A percentile compares a stretch with the other conserved stretches of the same genome.
Conservation (phyloP, 2,113 vertebrate genomes). For the Accipiter virgatus region DNA sequence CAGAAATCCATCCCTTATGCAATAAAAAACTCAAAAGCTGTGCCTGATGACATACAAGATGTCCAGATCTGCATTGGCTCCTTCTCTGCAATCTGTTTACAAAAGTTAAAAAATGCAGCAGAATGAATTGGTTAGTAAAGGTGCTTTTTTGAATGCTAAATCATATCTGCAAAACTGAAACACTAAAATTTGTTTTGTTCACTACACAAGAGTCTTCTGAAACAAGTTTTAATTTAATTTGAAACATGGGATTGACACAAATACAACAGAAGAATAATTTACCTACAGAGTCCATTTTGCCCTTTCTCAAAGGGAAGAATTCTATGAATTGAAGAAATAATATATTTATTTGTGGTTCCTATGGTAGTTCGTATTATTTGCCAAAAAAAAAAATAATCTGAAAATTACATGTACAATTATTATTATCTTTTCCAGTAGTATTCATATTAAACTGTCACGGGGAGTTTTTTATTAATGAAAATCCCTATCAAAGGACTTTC, state of each 20-base stretch:
- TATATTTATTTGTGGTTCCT: neutral
- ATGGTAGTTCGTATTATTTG: neutral
- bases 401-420: neutral
- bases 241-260: neutral
- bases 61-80: conserved; percentile 71
- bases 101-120: conserved; percentile 61
- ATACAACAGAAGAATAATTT: neutral
- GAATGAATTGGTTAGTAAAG: conserved; percentile 60
- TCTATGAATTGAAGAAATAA: neutral
- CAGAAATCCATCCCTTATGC: conserved; percentile 71
- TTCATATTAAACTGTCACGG: neutral
- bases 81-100: conserved; percentile 71
- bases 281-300: neutral
- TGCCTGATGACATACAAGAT: conserved; percentile 67
- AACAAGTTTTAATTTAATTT: neutral
- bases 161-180: neutral
- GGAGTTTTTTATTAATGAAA: neutral
- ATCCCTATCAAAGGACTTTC: neutral
- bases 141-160: conserved; percentile 69
- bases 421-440: neutral
- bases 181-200: neutral
- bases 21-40: conserved; percentile 69
- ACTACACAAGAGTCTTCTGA: neutral
- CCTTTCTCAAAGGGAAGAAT: neutral
- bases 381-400: neutral